Conservation (phyloP, 1,140 invertebrate genomes). For the Drosophila auraria region DNA sequence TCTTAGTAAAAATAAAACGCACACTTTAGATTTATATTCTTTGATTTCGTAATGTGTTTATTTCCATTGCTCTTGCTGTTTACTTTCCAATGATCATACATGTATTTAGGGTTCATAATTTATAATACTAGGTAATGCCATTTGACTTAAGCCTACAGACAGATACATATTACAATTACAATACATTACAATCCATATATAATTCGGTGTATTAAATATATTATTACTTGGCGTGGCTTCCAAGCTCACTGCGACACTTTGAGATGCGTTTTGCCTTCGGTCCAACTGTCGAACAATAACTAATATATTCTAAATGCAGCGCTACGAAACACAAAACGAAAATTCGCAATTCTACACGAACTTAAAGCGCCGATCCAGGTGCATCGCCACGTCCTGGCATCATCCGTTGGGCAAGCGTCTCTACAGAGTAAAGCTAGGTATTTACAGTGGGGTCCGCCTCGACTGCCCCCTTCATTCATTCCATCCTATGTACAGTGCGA, state of each 20-base stretch:
- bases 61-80: slow-evolving; percentile 64
- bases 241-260: slow-evolving; percentile 48
- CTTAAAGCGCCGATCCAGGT: slow-evolving; percentile 44
- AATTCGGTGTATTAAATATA: slow-evolving; percentile 44
- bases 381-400: slow-evolving; percentile 7
- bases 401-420: slow-evolving; percentile 38
- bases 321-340: slow-evolving; percentile 55
- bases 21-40: slow-evolving; percentile 20
- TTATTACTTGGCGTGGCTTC: slow-evolving; percentile 27
- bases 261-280: slow-evolving; percentile 53
- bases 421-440: slow-evolving; percentile 75
- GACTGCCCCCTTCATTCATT: background rate
- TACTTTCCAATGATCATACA: slow-evolving; percentile 57
- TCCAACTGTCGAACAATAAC: slow-evolving; percentile 61
- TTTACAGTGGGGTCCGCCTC: slow-evolving; percentile 52
- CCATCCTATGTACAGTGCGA: slow-evolving; percentile 47
- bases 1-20: background rate
- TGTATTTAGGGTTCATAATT: slow-evolving; percentile 60
- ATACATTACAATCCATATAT: slow-evolving; percentile 66
- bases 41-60: slow-evolving; percentile 76
- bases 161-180: slow-evolving; percentile 64
- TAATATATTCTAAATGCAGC: slow-evolving; percentile 61
- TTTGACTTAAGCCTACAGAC: slow-evolving; percentile 66
- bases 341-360: slow-evolving; percentile 39
- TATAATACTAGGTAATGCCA: slow-evolving; percentile 80